Evolutionary conservation across 2,797 vertebrate species (phyloP), one percentile per base, ranked within the genome.

Genomic region (Microchirus variegatus): DNA sequence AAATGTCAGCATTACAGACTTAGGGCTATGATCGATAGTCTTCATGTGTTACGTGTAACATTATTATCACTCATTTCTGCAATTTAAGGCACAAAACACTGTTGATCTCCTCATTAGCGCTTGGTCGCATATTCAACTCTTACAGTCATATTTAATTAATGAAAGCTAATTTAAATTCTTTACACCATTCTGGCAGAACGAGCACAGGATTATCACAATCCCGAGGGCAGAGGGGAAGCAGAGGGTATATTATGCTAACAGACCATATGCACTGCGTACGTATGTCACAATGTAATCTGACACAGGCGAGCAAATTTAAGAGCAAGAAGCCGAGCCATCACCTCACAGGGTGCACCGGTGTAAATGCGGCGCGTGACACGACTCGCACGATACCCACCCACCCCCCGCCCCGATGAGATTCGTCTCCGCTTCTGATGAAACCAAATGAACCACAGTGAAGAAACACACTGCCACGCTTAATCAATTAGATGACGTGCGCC

Each of bases 371-470:
- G 17, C 53, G 69, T 56, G 5, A 37, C 58, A 36, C 0, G 57
- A 56, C 42, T 67, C 63, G 15, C 52, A 68, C 63, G 58, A 64
- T 70, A n/a, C n/a, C n/a, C n/a, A n/a, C n/a, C n/a, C n/a, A n/a
- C n/a, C 69, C 74, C 68, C 80, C 11, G 67, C 74, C 68, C 80
- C 11, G 50, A 55, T 3, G 22, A 53, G 66, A 66, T 68, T 56
- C n/a, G 12, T 19, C 46, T 69, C 49, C 36, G 46, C 41, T 55
- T 55, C 40, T 49, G 9, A 64, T 49, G 53, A 62, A 38, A 59
- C 16, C 40, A 49, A 64, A 62, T 56, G 47, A 40, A 45, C 13
- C 18, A 14, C 59, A 15, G 41, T 36, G 12, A 42, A 1, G 40
- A 10, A n/a, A 68, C 12, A 53, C 1, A 40, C 18, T 1, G 15